phyloP scores from a whole-genome alignment of 2,113 vertebrate genomes.

The Morone chrysops region DNA sequence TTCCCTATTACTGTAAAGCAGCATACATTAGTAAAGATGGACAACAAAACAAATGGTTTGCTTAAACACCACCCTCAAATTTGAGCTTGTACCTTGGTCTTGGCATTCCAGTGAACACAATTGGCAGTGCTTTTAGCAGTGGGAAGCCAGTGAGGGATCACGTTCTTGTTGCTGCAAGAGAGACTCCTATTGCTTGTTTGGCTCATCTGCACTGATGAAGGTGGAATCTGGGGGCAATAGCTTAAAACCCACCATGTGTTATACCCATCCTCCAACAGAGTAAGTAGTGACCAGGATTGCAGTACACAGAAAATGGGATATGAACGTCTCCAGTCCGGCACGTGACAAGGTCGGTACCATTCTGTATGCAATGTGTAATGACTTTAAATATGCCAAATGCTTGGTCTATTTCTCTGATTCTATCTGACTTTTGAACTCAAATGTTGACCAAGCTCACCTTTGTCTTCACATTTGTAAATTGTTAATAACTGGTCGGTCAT shows the following conservation, averaged over 20 bases:
- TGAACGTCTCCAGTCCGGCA: background rate
- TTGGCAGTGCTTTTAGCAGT: background rate
- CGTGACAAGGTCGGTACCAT: background rate
- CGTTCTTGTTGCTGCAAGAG: background rate
- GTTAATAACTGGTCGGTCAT: background rate
- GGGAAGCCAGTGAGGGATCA: background rate
- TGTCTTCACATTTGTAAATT: background rate
- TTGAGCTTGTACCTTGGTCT: background rate
- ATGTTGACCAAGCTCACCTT: background rate
- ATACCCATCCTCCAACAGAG: background rate
- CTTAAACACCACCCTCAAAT: background rate
- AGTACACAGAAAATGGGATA: background rate
- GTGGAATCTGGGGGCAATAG: background rate
- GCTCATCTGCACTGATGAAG: background rate
- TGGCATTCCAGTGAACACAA: background rate
- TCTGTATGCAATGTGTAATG: background rate
- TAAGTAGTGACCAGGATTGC: background rate
- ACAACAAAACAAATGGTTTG: background rate
- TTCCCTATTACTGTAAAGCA: slow-evolving; percentile 20
- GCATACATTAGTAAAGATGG: slow-evolving; percentile 19
- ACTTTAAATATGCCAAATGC: no score
- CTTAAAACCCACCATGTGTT: background rate
- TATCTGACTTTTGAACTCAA: background rate
- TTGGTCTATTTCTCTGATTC: background rate
- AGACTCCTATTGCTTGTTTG: background rate